A percentile compares a stretch with the other conserved stretches of the same genome.
These are phyloP conservation scores for Sebastes taczanowskii DNA, from an alignment of 2,797 vertebrate species.

Conservation along the genomic window DNA sequence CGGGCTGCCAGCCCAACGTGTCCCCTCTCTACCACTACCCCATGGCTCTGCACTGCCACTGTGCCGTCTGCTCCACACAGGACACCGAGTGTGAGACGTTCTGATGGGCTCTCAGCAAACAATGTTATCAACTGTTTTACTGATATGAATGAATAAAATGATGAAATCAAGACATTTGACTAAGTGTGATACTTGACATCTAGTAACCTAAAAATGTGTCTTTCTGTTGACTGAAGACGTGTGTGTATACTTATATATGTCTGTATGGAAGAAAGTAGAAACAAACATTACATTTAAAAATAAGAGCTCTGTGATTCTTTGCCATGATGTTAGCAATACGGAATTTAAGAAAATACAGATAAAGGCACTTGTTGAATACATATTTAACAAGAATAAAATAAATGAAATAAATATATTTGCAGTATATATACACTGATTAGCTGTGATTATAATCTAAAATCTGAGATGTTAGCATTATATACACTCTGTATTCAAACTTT, in stretches of 20 bases:
- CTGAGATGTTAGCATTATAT: neutral
- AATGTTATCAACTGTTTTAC: neutral
- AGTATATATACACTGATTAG: too few relatives aligned
- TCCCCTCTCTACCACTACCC: conserved; percentile 82
- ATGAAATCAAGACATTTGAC: neutral
- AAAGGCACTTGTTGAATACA: neutral
- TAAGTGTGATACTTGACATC: neutral
- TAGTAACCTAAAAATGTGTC: neutral
- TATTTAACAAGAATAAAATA: neutral
- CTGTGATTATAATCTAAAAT: neutral
- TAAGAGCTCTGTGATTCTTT: neutral
- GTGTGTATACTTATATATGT: neutral
- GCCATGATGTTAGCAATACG: neutral
- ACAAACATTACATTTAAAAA: neutral
- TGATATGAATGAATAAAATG: neutral
- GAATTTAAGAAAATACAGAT: neutral
- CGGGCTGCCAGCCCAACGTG: conserved; percentile 74
- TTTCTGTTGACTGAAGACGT: neutral
- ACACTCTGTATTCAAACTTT: neutral
- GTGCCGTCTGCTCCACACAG: conserved; percentile 76
- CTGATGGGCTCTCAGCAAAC: conserved; percentile 42
- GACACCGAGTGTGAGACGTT: conserved; percentile 84
- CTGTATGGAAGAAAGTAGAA: neutral
- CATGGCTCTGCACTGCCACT: conserved; percentile 81
- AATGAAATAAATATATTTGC: neutral